Evolutionary conservation across 1,140 invertebrate genomes (phyloP), one percentile per base, ranked within the genome.

Genomic region (Brachionus rubens): DNA sequence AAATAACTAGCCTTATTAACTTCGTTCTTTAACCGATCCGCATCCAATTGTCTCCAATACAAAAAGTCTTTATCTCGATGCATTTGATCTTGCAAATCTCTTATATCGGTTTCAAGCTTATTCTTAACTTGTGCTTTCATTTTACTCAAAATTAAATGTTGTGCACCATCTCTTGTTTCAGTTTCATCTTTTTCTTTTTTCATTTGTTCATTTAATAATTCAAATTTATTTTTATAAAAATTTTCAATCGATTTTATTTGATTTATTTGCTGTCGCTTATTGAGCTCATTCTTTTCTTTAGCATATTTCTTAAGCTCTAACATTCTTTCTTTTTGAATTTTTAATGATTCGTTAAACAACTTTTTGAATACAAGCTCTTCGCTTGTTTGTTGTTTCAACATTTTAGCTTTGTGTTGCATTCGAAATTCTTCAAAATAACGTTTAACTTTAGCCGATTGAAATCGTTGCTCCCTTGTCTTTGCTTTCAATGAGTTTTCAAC

Each of bases 301-400:
- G 82, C 81, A 78, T 85, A 84, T 36, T 81, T 81, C n/a, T 81
- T 80, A 43, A 84, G 65, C 14, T 83, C 83, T 33, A 78, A 77
- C 10, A 85, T 80, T 67, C 82, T 78, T n/a, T 84, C 83, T 70
- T 82, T 82, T 77, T 85, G 83, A 28, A 85, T 83, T 12, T 80
- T 79, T n/a, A 85, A 77, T 24, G 81, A 81, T 77, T 84, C 82
- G 50, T 81, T 80, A 70, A 84, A 84, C 52, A 83, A 72, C 21
- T 81, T 82, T 76, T 81, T 82, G 77, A 85, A 84, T 12, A 84
- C 77, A 82, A 82, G 78, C 80, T 85, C 83, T 78, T 85, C 83
- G 65, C 78, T 81, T 10, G 81, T 84, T 40, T 81, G 78, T 68
- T 80, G 81, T 77, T 83, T 83, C 28, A 85, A 76, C 81, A 83